Conservation (phyloP, 2,113 vertebrate genomes). For the Cyprinodon brontotheroides region DNA sequence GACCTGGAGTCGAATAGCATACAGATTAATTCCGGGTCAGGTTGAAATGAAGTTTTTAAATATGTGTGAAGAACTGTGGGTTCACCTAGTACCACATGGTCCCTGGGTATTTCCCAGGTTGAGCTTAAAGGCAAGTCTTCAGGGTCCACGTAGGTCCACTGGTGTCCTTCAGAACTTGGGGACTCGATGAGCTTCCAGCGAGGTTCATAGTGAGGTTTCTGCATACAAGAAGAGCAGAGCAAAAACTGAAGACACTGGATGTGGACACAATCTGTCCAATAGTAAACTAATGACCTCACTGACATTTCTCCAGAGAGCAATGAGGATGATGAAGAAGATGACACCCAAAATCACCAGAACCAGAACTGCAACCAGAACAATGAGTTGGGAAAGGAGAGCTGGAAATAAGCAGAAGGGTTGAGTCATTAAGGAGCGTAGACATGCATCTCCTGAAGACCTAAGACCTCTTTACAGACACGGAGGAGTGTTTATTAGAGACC, state of each 20-base stretch:
- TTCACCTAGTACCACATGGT: slow-evolving; percentile 87
- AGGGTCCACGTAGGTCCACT: slow-evolving; percentile 91
- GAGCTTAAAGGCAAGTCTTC: slow-evolving; percentile 88
- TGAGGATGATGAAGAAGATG: slow-evolving; percentile 89
- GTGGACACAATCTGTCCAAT: not conserved
- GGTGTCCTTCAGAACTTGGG: slow-evolving; percentile 89
- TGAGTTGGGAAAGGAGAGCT: slow-evolving; percentile 89
- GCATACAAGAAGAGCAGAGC: not conserved
- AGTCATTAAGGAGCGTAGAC: not conserved
- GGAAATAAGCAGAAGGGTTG: slow-evolving; percentile 4
- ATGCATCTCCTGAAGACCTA: not conserved
- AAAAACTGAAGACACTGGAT: not conserved
- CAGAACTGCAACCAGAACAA: slow-evolving; percentile 86
- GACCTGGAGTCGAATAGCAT: slow-evolving; percentile 53
- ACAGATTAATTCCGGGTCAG: not conserved
- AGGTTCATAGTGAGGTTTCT: slow-evolving; percentile 94
- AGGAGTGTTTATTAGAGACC: too few relatives aligned
- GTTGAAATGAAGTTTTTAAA: not conserved
- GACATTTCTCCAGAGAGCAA: slow-evolving; percentile 93
- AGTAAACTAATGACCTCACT: slow-evolving; percentile 28
- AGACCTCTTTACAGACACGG: too few relatives aligned
- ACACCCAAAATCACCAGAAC: slow-evolving; percentile 85
- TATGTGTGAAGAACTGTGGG: not conserved
- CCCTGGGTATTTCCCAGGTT: slow-evolving; percentile 90
- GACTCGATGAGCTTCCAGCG: slow-evolving; percentile 96